Percentiles rank a stretch among this genome's conserved stretches.
phyloP scores from a whole-genome alignment of 2,797 vertebrate genomes.

The Halcyon chelicuti region DNA sequence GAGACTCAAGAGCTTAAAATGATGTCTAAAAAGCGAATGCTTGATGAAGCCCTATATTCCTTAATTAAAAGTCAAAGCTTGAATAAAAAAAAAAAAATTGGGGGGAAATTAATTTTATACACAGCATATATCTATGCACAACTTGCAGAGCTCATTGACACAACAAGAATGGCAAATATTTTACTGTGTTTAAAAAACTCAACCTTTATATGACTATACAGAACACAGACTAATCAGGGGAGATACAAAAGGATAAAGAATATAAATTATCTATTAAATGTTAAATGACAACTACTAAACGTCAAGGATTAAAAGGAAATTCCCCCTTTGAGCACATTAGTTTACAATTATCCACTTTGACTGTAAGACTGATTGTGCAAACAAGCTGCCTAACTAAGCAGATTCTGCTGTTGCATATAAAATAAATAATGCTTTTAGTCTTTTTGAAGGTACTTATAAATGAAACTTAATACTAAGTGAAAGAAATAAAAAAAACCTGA shows the following conservation, averaged over 20 bases:
- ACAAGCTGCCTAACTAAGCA: neutral
- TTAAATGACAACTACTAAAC: neutral
- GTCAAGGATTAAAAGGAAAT: neutral
- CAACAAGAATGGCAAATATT: neutral
- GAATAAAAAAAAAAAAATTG: neutral
- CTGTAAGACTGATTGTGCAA: neutral
- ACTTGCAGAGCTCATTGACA: neutral
- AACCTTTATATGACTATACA: neutral
- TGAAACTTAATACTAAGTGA: neutral
- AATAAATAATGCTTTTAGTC: neutral
- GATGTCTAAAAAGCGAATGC: neutral
- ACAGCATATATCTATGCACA: neutral
- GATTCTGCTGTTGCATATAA: neutral
- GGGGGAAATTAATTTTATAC: neutral
- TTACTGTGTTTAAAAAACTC: neutral
- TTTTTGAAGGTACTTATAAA: neutral
- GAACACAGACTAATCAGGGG: neutral
- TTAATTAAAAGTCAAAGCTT: neutral
- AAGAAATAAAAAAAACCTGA: neutral
- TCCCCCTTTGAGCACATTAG: accelerated
- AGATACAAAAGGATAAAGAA: neutral
- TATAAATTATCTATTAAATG: neutral
- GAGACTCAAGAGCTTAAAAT: neutral
- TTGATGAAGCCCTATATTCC: neutral
- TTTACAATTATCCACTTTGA: neutral